Evolutionary conservation across 2,888 invertebrate species (phyloP).

Genomic region (Calliphora vomitoria): DNA sequence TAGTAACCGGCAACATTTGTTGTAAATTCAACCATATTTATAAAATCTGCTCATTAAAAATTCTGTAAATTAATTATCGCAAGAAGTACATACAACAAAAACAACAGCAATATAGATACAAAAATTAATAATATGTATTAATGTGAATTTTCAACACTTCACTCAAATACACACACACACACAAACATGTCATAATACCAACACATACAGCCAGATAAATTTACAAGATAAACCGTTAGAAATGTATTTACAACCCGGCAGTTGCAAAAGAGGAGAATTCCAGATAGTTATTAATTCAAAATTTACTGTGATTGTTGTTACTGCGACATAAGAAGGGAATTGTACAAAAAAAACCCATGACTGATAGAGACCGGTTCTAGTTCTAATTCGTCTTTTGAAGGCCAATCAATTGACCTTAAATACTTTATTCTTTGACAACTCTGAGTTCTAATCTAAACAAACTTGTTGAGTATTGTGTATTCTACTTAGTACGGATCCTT

Average conservation of each 20-base stretch:
- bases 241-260: neutral
- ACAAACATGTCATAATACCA: constrained; percentile 14
- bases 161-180: neutral
- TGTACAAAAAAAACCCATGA: no score
- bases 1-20: constrained; percentile 15
- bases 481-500: no score
- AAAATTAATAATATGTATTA: constrained; percentile 25
- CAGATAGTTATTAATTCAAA: no score
- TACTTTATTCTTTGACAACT: no score
- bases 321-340: no score
- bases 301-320: no score
- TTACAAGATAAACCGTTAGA: constrained; percentile 68
- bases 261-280: no score
- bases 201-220: neutral
- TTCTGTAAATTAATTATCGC: constrained; percentile 51
- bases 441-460: no score
- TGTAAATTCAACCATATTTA: neutral
- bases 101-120: neutral
- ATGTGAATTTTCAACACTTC: constrained; percentile 24
- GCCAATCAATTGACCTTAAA: no score
- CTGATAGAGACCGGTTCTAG: no score
- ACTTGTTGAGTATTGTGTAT: no score
- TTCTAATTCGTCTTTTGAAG: no score
- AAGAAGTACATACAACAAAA: constrained; percentile 12
- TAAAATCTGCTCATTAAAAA: constrained; percentile 60